Percentiles rank a stretch among this genome's conserved stretches.
Evolutionary conservation across 2,888 invertebrate genomes (phyloP).

Genomic region (Blastobasis adustella): DNA sequence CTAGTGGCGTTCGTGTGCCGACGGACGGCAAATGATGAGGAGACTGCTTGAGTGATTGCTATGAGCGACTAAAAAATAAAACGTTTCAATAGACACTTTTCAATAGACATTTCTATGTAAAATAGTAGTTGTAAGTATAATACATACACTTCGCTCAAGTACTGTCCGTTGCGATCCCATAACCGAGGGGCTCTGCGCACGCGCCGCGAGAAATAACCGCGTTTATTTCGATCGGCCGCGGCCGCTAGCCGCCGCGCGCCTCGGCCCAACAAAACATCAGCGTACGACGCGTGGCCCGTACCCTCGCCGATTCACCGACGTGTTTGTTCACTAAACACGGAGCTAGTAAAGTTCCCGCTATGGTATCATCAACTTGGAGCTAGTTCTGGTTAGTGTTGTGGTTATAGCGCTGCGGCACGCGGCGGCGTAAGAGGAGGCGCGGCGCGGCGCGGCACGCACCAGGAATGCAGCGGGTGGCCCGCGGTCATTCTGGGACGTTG

Average conservation of each 20-base stretch:
- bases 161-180: constrained; percentile 8
- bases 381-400: neutral
- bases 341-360: neutral
- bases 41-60: too few species aligned
- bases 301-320: neutral
- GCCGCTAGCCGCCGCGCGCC: constrained; percentile 1
- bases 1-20: too few species aligned
- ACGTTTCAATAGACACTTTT: too few species aligned
- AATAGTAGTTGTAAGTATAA: constrained; percentile 19
- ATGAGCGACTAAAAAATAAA: too few species aligned
- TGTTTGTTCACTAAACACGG: too few species aligned
- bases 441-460: constrained; percentile 16
- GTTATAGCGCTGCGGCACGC: neutral
- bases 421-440: constrained; percentile 1
- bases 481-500: constrained; percentile 19
- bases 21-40: too few species aligned
- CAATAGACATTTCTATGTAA: too few species aligned
- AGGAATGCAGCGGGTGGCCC: constrained; percentile 20
- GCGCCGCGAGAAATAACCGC: constrained; percentile 26
- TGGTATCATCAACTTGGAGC: too few species aligned
- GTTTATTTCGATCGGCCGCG: constrained; percentile 8
- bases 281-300: constrained; percentile 25
- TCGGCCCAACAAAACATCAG: constrained; percentile 44
- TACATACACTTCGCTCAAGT: too few species aligned
- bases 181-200: constrained; percentile 17